Evolutionary conservation across 2,797 vertebrate species (phyloP), one percentile per base, ranked within the genome.

Genomic region (Sciurus carolinensis): DNA sequence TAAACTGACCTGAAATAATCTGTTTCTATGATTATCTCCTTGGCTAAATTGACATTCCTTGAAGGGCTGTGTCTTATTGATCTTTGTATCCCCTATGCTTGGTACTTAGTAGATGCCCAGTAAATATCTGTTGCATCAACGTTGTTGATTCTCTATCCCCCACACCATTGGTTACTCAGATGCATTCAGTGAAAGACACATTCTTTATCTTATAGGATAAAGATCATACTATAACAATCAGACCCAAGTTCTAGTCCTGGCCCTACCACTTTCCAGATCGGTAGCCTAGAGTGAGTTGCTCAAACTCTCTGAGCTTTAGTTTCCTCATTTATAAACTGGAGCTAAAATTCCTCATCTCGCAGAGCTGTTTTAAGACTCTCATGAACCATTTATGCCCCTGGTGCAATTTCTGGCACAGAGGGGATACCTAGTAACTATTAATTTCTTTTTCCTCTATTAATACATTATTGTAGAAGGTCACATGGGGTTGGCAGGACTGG

Each of bases 241-340:
- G 79, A 57, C n/a, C 67, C 47, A 42, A 66, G 22, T 84, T 83
- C 44, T 44, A 80, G 36, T 64, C 42, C 64, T 82, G 72, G 33
- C 7, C 33, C 44, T 52, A 86, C 33, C 1, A 1, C 47, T 71
- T 73, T 69, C 9, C 33, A 69, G 77, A 62, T 59, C 36, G 90
- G 17, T 73, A 39, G 57, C 24, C 36, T 71, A 84, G 59, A 20
- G 67, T 13, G 15, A 90, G 39, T 90, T 83, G 33, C 42, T 90
- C 73, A 72, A 52, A 59, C 36, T 81, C 72, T 91, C 69, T 62
- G 57, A 87, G 30, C 10, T 79, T 64, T 88, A 72, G 28, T 96
- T 92, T 92, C n/a, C 50, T 92, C 54, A 5, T 85, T 33, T 92
- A 36, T 85, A 76, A 89, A 66, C 28, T 87, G 62, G 15, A 85